Evolutionary conservation across 92 coral and sea anemone species (phyloP), one percentile per base, ranked within the genome.

Genomic region (Palythoa grandiflora): DNA sequence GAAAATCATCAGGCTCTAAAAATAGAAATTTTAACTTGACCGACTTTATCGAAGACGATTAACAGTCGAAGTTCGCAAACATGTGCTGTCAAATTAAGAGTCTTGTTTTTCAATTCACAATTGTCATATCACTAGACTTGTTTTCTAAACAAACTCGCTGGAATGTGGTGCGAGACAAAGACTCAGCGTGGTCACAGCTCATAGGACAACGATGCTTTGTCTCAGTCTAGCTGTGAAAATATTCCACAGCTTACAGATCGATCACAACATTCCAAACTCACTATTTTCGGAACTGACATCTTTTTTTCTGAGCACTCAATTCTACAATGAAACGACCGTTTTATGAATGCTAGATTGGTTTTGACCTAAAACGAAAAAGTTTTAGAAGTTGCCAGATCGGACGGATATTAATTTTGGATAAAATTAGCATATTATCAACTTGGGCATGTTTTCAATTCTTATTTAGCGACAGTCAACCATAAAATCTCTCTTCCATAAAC

Each of bases 391-490:
- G 48, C 59, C 6, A 20, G 19, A 11, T 12, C 0, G 50, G 13
- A 28, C 4, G 17, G 40, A 15, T 70, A 35, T 59, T 9, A 70
- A 44, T 20, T 81, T 71, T 13, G 19, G 4, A 44, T 9, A 68
- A 66, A 17, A 81, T 65, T 81, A 65, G 75, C 75, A 47, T 65
- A 47, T 81, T 66, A 81, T 47, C 39, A 44, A 6, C 6, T 81
- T 81, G 40, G 66, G 21, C 60, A 19, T 47, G 47, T 44, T 77
- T 68, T 66, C 38, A 81, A 81, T 71, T 38, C 66, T 38, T 68
- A 81, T 81, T 66, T 61, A 81, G 52, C 14, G 75, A 47, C 75
- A 44, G 65, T 66, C 61, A 81, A 81, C 86, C 63, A 51, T 81
- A 39, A 81, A 81, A 40, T 13, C 14, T 36, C 28, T 51, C 16